phyloP scores from a whole-genome alignment of 2,888 invertebrate species.

The Thecocarcelia acutangulata region DNA sequence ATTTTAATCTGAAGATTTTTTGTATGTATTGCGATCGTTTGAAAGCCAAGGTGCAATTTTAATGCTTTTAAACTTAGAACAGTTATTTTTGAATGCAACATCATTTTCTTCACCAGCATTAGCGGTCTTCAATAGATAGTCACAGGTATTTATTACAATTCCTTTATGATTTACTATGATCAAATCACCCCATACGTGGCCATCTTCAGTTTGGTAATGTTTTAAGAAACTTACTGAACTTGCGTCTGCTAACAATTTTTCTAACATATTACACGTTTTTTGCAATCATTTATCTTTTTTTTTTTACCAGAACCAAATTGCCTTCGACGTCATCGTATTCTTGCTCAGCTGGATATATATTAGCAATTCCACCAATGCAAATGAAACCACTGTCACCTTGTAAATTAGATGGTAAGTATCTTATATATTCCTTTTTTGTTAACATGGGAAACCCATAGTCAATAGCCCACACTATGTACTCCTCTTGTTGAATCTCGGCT shows the following conservation, averaged over 20 bases:
- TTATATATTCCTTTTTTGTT: slow-evolving; percentile 69
- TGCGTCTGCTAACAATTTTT: slow-evolving; percentile 72
- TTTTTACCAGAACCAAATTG: slow-evolving; percentile 62
- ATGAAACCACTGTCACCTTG: slow-evolving; percentile 63
- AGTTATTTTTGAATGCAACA: slow-evolving; percentile 57
- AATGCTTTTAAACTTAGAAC: slow-evolving; percentile 60
- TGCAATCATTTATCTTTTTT: slow-evolving; percentile 71
- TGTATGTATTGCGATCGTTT: slow-evolving; percentile 70
- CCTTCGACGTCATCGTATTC: slow-evolving; percentile 73
- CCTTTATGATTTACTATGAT: slow-evolving; percentile 72
- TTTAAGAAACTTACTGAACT: slow-evolving; percentile 72
- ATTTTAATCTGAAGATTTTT: no score
- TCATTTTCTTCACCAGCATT: slow-evolving; percentile 58
- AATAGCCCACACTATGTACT: slow-evolving; percentile 73
- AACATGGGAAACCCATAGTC: slow-evolving; percentile 74
- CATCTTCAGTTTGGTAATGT: slow-evolving; percentile 49
- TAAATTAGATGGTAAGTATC: slow-evolving; percentile 62
- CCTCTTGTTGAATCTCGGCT: slow-evolving; percentile 68
- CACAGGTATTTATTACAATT: slow-evolving; percentile 66
- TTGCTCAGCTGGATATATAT: slow-evolving; percentile 71
- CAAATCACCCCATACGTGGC: slow-evolving; percentile 72
- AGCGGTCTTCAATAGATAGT: slow-evolving; percentile 66
- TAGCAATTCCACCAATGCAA: slow-evolving; percentile 69
- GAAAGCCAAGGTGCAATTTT: slow-evolving; percentile 71
- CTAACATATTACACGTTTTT: slow-evolving; percentile 71